phyloP scores from a whole-genome alignment of 1,140 invertebrate species.

The Chrysomallon squamiferum region DNA sequence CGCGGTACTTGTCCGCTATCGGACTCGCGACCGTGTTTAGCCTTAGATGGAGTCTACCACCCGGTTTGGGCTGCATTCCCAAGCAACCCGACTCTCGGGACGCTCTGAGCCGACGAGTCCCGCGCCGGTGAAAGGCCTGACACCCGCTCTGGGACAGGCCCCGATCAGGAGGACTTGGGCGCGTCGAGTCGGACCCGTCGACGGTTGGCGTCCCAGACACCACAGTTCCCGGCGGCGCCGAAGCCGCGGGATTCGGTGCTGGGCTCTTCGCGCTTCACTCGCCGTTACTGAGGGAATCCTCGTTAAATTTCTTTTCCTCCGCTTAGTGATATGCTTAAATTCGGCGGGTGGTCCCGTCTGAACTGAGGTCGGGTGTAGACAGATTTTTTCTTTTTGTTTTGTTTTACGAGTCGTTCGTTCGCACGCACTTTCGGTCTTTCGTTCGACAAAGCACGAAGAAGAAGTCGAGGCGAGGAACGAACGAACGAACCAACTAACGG shows the following conservation, averaged over 20 bases:
- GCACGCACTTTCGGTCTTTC: neutral
- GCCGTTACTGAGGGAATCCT: slow-evolving; percentile 87
- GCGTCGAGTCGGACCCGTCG: slow-evolving; percentile 48
- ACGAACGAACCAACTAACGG: neutral
- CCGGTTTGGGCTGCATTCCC: slow-evolving; percentile 83
- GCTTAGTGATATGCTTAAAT: slow-evolving; percentile 90
- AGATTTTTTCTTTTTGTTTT: neutral
- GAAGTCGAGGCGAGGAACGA: neutral
- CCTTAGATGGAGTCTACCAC: slow-evolving; percentile 85
- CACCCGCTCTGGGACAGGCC: slow-evolving; percentile 76
- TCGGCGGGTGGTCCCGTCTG: slow-evolving; percentile 78
- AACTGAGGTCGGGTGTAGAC: slow-evolving; percentile 70
- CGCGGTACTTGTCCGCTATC: slow-evolving; percentile 85
- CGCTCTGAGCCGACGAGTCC: slow-evolving; percentile 63
- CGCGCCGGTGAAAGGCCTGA: slow-evolving; percentile 72
- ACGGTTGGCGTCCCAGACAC: slow-evolving; percentile 68
- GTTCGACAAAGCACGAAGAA: neutral
- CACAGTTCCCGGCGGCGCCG: slow-evolving; percentile 69
- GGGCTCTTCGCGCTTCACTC: slow-evolving; percentile 81
- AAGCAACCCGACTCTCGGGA: slow-evolving; percentile 83
- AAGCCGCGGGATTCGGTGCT: slow-evolving; percentile 69
- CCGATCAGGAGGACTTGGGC: slow-evolving; percentile 72
- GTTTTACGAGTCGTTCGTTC: neutral
- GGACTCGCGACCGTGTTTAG: slow-evolving; percentile 84
- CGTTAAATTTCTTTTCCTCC: slow-evolving; percentile 89